These are phyloP conservation scores for Pandion haliaetus DNA, from an alignment of 2,113 vertebrate genomes.

Conservation along the genomic window DNA sequence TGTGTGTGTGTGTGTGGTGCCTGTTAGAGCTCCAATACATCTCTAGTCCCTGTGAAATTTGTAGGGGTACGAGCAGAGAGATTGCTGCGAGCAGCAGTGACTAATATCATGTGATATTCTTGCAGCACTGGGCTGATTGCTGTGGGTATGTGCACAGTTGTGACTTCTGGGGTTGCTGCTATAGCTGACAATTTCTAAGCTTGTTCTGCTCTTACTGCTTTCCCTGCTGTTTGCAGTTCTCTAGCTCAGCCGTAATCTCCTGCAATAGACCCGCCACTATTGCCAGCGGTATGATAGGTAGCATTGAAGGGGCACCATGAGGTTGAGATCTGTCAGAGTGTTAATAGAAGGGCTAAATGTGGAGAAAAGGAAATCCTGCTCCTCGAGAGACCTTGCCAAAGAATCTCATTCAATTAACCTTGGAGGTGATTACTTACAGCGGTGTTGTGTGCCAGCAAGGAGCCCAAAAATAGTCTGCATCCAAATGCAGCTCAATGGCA, in stretches of 20 bases:
- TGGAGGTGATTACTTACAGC: not conserved
- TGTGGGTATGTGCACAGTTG: not conserved
- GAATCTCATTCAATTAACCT: not conserved
- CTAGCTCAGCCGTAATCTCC: not conserved
- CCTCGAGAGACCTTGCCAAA: not conserved
- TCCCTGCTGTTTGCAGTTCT: not conserved
- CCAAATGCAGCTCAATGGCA: accelerated
- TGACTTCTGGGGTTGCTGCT: not conserved
- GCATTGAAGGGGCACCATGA: accelerated
- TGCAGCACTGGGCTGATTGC: not conserved
- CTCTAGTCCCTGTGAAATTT: not conserved
- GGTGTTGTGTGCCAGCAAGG: not conserved
- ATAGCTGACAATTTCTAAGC: not conserved
- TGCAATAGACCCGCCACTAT: not conserved
- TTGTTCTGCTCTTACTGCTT: not conserved
- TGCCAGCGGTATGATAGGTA: accelerated
- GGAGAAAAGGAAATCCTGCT: not conserved
- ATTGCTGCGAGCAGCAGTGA: not conserved
- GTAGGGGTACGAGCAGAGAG: not conserved
- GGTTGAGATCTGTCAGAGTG: not conserved
- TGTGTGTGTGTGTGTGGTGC: not conserved
- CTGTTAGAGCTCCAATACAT: not conserved
- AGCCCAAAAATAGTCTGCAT: not conserved
- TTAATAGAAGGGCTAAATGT: not conserved
- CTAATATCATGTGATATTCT: not conserved